phyloP scores from a whole-genome alignment of 2,113 vertebrate genomes.

The Heliornis fulica region DNA sequence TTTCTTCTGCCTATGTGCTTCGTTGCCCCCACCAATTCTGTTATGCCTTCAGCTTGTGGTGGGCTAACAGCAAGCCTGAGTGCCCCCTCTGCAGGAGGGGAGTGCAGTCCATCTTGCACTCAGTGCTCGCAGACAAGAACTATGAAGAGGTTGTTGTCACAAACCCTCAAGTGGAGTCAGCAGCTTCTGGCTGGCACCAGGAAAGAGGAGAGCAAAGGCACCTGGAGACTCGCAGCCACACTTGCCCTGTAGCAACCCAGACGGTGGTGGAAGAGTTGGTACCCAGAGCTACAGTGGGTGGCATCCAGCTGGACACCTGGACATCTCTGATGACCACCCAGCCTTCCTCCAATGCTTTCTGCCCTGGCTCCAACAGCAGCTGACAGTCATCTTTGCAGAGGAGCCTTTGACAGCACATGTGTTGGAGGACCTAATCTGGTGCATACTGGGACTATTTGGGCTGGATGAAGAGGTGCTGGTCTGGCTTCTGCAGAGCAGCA shows the following conservation, averaged over 20 bases:
- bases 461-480: neutral
- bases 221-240: no score
- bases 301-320: neutral
- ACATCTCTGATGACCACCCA: neutral
- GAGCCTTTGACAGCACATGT: no score
- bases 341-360: neutral
- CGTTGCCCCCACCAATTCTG: neutral
- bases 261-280: neutral
- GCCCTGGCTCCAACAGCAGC: neutral
- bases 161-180: no score
- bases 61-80: neutral
- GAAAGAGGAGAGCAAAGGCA: no score
- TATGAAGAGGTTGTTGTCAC: neutral
- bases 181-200: no score
- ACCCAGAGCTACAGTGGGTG: neutral
- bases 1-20: neutral
- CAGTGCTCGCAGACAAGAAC: rapidly evolving
- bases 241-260: no score
- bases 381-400: neutral
- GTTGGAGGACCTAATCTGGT: no score
- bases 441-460: neutral
- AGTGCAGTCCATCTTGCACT: neutral
- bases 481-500: neutral
- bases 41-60: rapidly evolving
- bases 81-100: no score